Base-by-base conservation (phyloP, 1,140 invertebrate genomes). In the Thereuonema tuberculata region DNA sequence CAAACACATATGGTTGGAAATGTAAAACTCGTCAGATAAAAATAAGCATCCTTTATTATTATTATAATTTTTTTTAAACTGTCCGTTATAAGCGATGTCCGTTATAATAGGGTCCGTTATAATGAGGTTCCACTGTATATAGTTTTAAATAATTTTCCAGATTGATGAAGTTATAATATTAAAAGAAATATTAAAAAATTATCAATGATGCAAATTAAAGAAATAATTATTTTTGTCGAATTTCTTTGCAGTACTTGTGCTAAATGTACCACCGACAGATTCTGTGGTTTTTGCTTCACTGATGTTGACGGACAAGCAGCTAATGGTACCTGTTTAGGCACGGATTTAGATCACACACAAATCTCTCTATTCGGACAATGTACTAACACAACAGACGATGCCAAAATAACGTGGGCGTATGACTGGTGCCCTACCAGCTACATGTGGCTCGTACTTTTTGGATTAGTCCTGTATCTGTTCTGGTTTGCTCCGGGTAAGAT, bases 401-500 rank as follows among this genome's bases (percentile, higher is more conserved):
- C 5, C 0, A n/a, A n/a, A n/a, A n/a, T n/a, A n/a, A 27, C 61
- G 2, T 78, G 74, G 75, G 72, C 75, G 2, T 70, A 71, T 58
- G 71, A 77, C 53, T 79, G 72, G 66, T 80, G 78, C 66, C 78
- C 78, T 0, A 74, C 75, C 14, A 29, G 66, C 12, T 78, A 74
- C 62, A 66, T 72, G 1, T 80, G 78, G 78, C 70, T 79, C 65
- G 73, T 74, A 1, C 71, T 80, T 60, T 60, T 76, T 23, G 78
- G 77, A n/a, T 66, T 81, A 21, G 67, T 74, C 26, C 56, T 76
- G 9, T 80, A 80, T 64, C 67, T 80, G 24, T 66, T 79, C 43
- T 79, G 74, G 57, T 80, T 79, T 70, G 75, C 77, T 50, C 76
- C 77, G 65, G 78, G 77, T 77, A 67, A 63, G 31, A n/a, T n/a